Conservation (phyloP, 2,113 vertebrate species). For the Azemiops feae region DNA sequence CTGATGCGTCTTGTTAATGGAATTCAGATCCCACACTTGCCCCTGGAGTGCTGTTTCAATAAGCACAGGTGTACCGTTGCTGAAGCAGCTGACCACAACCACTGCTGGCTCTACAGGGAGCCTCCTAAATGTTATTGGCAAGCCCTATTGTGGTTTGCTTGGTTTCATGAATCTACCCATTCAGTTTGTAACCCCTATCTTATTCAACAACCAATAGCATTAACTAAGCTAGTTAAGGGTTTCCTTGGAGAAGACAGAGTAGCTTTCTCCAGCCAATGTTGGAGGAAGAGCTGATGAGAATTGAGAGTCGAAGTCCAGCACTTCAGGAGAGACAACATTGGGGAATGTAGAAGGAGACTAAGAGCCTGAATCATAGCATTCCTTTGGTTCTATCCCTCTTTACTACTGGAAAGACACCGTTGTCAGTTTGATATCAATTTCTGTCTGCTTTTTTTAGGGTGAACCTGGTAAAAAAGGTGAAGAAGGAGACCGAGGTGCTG, state of each 20-base stretch:
- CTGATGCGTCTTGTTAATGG: conserved; percentile 26
- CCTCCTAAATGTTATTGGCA: neutral
- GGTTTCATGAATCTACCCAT: neutral
- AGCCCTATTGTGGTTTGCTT: neutral
- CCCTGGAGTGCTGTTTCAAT: neutral
- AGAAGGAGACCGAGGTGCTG: conserved; percentile 74
- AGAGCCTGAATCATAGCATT: neutral
- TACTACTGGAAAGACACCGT: neutral
- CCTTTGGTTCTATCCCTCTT: neutral
- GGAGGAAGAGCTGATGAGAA: neutral
- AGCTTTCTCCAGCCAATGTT: neutral
- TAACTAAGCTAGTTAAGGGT: neutral
- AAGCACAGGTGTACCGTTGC: neutral
- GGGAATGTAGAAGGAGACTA: neutral
- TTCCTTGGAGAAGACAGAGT: neutral
- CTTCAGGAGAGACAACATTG: neutral
- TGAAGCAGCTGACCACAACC: neutral
- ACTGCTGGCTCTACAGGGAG: neutral
- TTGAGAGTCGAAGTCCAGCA: neutral
- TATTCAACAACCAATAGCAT: neutral
- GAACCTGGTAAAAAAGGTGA: conserved; percentile 81
- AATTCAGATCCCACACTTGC: neutral
- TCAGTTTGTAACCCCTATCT: neutral
- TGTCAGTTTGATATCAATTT: neutral
- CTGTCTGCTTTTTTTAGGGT: conserved; percentile 71